Base-by-base conservation (phyloP, 2,113 vertebrate genomes). In the Clinocottus analis region DNA sequence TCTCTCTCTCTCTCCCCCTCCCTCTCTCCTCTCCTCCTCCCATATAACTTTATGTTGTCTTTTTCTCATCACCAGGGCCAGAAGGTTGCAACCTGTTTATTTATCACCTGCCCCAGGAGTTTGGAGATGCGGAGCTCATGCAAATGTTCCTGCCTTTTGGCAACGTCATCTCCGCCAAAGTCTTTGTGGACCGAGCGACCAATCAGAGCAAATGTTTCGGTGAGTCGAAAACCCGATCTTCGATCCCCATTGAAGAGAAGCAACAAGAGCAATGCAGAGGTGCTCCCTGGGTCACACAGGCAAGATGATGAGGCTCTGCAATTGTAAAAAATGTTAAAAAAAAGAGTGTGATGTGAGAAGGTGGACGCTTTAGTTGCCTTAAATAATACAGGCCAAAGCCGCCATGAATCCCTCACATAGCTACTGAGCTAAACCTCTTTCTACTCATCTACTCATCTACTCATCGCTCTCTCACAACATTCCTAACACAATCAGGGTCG, bases 131-230 rank as follows among this genome's bases (percentile, higher is more conserved):
- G 0, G 98, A 99, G 93, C 97, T 99, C 94, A 97, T 98, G 77
- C 97, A 98, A 95, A 99, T 98, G 96, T 99, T 99, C 91, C 95
- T 98, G 94, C 98, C 98, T 89, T 99, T 99, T 0, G 98, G 98
- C 95, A 98, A 97, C 19, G 97, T 99, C 91, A 97, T 99, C 95
- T 99, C 98, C 87, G 97, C 98, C 95, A 99, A 99, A 96, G 98
- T 99, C 85, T 99, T 99, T 90, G 97, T 99, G 94, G 98, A 99
- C 92, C 96, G 98, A 90, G 98, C 97, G 85, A 99, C 98, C 93
- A 99, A 99, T 96, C 98, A 99, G 96, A 99, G 98, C 95, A 99
- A 99, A 94, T 99, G 98, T 96, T 99, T 99, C 35, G 98, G 98
- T 98, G 88, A 98, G 97, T 96, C 49, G 74, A 86, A 73, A 70